phyloP scores from a whole-genome alignment of 2,797 vertebrate genomes.

The Takifugu rubripes region DNA sequence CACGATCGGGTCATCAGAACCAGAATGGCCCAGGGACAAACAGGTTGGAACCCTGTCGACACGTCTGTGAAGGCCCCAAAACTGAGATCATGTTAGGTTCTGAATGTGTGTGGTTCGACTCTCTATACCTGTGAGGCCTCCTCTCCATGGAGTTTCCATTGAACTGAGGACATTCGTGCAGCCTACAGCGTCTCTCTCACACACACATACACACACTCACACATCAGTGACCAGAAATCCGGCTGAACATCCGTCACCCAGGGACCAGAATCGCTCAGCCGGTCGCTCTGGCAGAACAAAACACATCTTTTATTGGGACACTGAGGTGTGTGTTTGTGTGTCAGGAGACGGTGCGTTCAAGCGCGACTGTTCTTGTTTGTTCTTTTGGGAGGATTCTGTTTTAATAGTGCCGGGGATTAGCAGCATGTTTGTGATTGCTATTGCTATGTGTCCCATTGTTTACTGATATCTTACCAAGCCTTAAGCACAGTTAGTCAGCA shows the following conservation, averaged over 20 bases:
- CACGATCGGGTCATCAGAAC: too few species aligned
- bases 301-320: neutral
- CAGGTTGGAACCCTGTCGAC: too few species aligned
- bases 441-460: too few species aligned
- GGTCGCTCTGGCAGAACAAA: neutral
- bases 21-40: too few species aligned
- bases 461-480: neutral
- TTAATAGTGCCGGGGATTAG: constrained; percentile 15
- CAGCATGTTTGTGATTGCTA: neutral
- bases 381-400: constrained; percentile 39
- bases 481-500: too few species aligned
- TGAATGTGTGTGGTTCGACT: too few species aligned
- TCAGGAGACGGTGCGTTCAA: constrained; percentile 28
- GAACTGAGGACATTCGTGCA: neutral
- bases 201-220: neutral
- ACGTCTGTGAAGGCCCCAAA: too few species aligned
- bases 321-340: neutral
- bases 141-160: neutral
- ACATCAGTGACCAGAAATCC: neutral
- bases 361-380: constrained; percentile 35
- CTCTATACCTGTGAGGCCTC: neutral
- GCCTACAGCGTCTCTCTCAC: neutral
- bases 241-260: neutral
- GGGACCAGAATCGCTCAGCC: neutral
- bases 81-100: too few species aligned